A percentile compares a stretch with the other conserved stretches of the same genome.
Evolutionary conservation across 1,140 invertebrate species (phyloP).

Genomic region (Drosophila mojavensis): DNA sequence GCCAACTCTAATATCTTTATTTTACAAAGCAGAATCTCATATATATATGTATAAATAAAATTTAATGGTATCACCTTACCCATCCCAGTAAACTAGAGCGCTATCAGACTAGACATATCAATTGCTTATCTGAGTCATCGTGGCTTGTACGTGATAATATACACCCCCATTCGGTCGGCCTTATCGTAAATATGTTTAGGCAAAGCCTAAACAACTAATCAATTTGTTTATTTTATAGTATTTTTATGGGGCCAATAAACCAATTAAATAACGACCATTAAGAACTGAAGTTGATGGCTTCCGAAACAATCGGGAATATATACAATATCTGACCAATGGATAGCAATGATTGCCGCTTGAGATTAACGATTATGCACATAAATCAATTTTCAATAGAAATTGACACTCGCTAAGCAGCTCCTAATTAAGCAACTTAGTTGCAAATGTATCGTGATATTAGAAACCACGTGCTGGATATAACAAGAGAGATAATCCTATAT

Average conservation of each 20-base stretch:
- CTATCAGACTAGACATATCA: neutral
- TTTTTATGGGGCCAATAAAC: conserved; percentile 32
- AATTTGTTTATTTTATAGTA: conserved; percentile 25
- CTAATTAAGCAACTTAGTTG: no score
- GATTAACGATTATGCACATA: neutral
- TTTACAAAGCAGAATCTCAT: no score
- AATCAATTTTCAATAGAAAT: neutral
- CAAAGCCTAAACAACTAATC: conserved; percentile 22
- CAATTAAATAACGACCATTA: conserved; percentile 28
- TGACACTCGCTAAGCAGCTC: no score
- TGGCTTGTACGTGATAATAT: conserved; percentile 1
- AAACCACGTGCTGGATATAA: no score
- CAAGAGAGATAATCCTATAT: no score
- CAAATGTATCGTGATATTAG: no score
- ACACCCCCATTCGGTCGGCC: neutral
- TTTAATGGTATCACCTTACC: no score
- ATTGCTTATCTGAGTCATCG: conserved; percentile 23
- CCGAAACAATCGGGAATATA: conserved; percentile 5
- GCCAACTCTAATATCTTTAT: no score
- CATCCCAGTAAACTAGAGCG: no score
- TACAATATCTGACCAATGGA: neutral
- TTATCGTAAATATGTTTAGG: conserved; percentile 29
- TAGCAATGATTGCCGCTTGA: conserved; percentile 1
- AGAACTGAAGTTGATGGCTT: conserved; percentile 8
- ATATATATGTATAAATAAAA: no score